These are phyloP conservation scores for Ondatra zibethicus DNA, from an alignment of 2,113 vertebrate species.

Conservation along the genomic window DNA sequence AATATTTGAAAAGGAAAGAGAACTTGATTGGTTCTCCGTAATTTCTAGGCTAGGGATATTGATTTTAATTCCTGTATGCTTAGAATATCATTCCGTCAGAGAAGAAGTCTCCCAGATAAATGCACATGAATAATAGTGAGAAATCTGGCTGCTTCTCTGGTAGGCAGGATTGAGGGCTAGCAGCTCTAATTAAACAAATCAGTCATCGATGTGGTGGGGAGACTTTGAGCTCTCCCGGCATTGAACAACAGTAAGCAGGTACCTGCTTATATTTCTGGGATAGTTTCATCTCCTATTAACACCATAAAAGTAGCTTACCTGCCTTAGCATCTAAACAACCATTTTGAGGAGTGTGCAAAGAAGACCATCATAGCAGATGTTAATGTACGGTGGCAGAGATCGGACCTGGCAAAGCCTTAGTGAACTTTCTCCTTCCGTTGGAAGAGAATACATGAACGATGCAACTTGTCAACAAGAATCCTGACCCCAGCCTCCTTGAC, in stretches of 20 bases:
- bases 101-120: neutral
- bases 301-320: neutral
- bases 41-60: slow-evolving; percentile 14
- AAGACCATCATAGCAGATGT: neutral
- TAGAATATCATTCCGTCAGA: neutral
- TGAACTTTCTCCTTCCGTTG: neutral
- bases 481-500: neutral
- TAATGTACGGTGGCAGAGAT: neutral
- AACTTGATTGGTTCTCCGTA: neutral
- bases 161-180: neutral
- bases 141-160: neutral
- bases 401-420: neutral
- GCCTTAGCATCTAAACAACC: neutral
- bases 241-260: neutral
- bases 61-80: neutral
- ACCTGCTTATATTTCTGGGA: neutral
- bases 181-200: neutral
- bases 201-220: neutral
- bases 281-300: slow-evolving; percentile 19
- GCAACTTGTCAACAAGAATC: slow-evolving; percentile 7
- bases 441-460: slow-evolving; percentile 11
- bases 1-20: neutral
- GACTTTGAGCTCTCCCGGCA: neutral
- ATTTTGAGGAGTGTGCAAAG: neutral
- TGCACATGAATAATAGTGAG: neutral